Percentiles rank a stretch among this genome's conserved stretches.
phyloP scores from a whole-genome alignment of 2,888 invertebrate genomes.

The Cacoxenus indagator region DNA sequence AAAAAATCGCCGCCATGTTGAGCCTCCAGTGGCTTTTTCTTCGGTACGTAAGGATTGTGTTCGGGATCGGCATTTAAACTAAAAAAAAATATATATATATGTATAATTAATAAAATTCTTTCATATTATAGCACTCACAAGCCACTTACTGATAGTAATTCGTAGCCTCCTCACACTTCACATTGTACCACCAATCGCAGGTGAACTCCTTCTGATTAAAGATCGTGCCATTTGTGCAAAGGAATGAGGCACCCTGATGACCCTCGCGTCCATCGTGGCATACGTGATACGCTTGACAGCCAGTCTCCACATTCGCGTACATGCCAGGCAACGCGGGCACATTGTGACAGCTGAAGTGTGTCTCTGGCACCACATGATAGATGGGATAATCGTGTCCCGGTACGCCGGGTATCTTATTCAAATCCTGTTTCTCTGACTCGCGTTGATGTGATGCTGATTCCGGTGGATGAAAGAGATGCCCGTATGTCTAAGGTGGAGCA shows the following conservation, averaged over 20 bases:
- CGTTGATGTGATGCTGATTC: slow-evolving; percentile 46
- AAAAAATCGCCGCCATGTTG: slow-evolving; percentile 63
- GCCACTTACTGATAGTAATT: slow-evolving; percentile 78
- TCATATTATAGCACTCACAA: no score
- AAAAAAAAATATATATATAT: no score
- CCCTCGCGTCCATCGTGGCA: slow-evolving; percentile 91
- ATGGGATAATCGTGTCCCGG: slow-evolving; percentile 87
- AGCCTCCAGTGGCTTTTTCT: slow-evolving; percentile 73
- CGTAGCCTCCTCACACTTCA: slow-evolving; percentile 83
- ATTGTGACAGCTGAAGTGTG: slow-evolving; percentile 82
- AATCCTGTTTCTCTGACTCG: slow-evolving; percentile 75
- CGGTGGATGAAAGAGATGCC: slow-evolving; percentile 65
- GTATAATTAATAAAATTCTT: no score
- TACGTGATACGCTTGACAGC: slow-evolving; percentile 90
- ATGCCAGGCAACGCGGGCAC: slow-evolving; percentile 88
- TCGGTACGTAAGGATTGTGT: slow-evolving; percentile 85
- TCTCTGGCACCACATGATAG: slow-evolving; percentile 82
- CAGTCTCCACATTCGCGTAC: slow-evolving; percentile 92
- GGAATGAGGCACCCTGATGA: slow-evolving; percentile 84
- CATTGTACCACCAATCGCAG: slow-evolving; percentile 95
- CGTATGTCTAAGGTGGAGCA: slow-evolving; percentile 60
- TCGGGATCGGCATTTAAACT: slow-evolving; percentile 84
- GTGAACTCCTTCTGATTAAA: slow-evolving; percentile 89
- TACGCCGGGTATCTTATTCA: slow-evolving; percentile 84
- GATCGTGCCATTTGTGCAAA: slow-evolving; percentile 88